Percentiles rank a stretch among this genome's conserved stretches.
phyloP scores from a whole-genome alignment of 2,113 vertebrate species.

The Thomomys bottae region DNA sequence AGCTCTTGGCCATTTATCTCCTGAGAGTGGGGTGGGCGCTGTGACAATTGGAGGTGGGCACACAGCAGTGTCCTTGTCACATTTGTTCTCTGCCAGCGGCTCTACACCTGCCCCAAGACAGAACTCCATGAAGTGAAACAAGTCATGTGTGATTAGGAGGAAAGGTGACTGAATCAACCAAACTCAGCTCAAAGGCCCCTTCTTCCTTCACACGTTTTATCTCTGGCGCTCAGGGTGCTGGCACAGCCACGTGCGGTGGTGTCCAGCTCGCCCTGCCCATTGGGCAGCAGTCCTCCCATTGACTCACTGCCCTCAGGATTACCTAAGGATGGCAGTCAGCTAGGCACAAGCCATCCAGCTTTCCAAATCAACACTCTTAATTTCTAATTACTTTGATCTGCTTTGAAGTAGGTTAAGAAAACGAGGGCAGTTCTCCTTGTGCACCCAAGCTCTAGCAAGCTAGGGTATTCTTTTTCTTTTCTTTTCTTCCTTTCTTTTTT shows the following conservation, averaged over 20 bases:
- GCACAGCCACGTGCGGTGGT: rapidly evolving
- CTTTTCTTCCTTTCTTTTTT: no score
- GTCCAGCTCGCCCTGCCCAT: no score
- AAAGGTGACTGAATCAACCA: rapidly evolving
- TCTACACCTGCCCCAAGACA: background rate
- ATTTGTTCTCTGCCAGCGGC: background rate
- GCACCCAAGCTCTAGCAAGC: background rate
- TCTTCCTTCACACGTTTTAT: background rate
- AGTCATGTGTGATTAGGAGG: rapidly evolving
- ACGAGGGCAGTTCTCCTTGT: background rate
- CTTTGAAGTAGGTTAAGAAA: background rate
- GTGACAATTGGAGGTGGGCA: rapidly evolving
- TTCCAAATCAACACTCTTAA: background rate
- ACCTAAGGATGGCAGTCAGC: rapidly evolving
- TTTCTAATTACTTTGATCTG: background rate
- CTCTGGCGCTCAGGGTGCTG: background rate
- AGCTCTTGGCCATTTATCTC: rapidly evolving
- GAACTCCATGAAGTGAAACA: rapidly evolving
- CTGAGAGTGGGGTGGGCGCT: rapidly evolving
- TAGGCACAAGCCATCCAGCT: background rate
- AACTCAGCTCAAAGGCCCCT: background rate
- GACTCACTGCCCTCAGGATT: rapidly evolving
- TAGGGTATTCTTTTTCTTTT: no score
- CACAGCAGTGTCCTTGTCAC: background rate
- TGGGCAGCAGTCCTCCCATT: background rate